Evolutionary conservation across 2,888 invertebrate genomes (phyloP).

Genomic region (Andrena chrysosceles): DNA sequence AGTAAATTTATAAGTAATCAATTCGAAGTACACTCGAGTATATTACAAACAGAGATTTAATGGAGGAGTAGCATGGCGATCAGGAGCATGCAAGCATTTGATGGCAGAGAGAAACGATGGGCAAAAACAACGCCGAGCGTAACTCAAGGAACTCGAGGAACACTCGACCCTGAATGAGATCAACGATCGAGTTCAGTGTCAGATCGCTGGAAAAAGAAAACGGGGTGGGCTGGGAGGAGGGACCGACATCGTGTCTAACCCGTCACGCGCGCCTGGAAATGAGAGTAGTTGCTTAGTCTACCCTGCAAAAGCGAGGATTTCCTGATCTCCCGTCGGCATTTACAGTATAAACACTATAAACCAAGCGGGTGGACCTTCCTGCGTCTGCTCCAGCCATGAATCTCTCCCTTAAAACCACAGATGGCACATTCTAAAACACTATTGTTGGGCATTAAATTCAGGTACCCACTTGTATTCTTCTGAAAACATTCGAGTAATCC

Average conservation of each 20-base stretch:
- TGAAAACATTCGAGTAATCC: no score
- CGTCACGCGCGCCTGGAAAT: conserved; percentile 65
- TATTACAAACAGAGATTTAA: neutral
- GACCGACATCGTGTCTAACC: conserved; percentile 55
- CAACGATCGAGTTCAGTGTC: conserved; percentile 67
- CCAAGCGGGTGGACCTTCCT: conserved; percentile 4
- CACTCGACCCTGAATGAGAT: conserved; percentile 64
- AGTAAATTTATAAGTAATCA: neutral
- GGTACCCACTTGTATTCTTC: no score
- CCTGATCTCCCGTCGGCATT: conserved; percentile 33
- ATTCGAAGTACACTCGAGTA: neutral
- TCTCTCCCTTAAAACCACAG: neutral
- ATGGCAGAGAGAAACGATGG: conserved; percentile 28
- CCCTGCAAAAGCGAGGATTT: conserved; percentile 44
- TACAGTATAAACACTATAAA: neutral
- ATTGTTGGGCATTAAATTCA: no score
- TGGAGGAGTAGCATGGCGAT: neutral
- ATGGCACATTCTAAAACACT: no score
- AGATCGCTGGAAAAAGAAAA: conserved; percentile 65
- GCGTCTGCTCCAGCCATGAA: neutral
- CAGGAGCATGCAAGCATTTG: neutral
- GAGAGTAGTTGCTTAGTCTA: conserved; percentile 48
- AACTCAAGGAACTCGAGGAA: conserved; percentile 57
- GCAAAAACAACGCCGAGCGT: conserved; percentile 30
- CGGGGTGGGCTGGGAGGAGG: conserved; percentile 45